Evolutionary conservation across 2,888 invertebrate genomes (phyloP).

Genomic region (Tipula lateralis): DNA sequence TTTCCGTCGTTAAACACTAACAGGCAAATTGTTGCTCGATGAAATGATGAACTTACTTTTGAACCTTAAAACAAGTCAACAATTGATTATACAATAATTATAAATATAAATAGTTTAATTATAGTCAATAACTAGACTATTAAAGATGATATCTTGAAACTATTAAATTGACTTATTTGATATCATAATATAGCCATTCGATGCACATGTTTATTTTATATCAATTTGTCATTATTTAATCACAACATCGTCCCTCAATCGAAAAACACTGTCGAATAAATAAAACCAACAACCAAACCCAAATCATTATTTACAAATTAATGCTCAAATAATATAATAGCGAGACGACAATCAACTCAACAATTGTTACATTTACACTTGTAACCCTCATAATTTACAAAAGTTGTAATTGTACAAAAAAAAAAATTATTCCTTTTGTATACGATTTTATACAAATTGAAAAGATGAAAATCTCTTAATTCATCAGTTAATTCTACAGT

Average conservation of each 20-base stretch:
- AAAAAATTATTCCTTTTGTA: not conserved
- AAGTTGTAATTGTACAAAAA: not conserved
- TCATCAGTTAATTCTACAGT: constrained; percentile 29
- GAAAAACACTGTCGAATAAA: not conserved
- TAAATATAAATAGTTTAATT: too few species aligned
- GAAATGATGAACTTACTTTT: too few species aligned
- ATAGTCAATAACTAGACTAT: too few species aligned
- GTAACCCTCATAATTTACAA: not conserved
- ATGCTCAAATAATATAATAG: not conserved
- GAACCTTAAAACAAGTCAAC: too few species aligned
- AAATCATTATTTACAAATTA: constrained; percentile 9
- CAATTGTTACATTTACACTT: constrained; percentile 19
- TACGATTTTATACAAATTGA: not conserved
- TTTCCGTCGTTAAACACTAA: too few species aligned
- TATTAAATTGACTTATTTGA: not conserved
- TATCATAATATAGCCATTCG: not conserved
- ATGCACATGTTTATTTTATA: not conserved
- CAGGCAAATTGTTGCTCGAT: too few species aligned
- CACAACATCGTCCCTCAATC: not conserved
- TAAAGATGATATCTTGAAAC: too few species aligned
- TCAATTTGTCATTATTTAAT: not conserved
- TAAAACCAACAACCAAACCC: not conserved
- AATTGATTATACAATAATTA: too few species aligned
- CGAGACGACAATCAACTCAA: not conserved
- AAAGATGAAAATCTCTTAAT: constrained; percentile 26